A percentile compares a stretch with the other conserved stretches of the same genome.
phyloP scores from a whole-genome alignment of 2,888 invertebrate genomes.

The Oegoconia quadripuncta region DNA sequence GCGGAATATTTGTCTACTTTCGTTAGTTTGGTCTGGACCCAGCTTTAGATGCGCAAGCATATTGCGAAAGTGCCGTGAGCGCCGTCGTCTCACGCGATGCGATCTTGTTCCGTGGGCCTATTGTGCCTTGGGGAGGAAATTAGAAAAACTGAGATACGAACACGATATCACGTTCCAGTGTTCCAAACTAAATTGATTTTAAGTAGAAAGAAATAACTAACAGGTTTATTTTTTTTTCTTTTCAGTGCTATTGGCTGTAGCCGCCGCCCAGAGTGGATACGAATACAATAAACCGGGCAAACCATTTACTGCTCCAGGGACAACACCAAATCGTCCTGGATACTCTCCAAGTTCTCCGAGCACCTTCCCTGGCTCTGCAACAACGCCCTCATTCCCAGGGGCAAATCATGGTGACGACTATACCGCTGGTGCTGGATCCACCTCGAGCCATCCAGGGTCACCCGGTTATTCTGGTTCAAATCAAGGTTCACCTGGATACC shows the following conservation, averaged over 20 bases:
- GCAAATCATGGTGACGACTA: constrained; percentile 40
- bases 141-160: constrained; percentile 27
- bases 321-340: constrained; percentile 47
- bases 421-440: constrained; percentile 32
- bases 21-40: background rate
- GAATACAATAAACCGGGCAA: constrained; percentile 85
- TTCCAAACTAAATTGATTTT: too few relatives aligned
- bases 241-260: constrained; percentile 62
- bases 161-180: too few relatives aligned
- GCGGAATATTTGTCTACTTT: too few relatives aligned
- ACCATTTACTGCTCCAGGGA: constrained; percentile 69
- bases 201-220: too few relatives aligned
- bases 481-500: constrained; percentile 44
- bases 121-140: constrained; percentile 29
- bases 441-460: constrained; percentile 47
- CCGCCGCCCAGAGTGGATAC: constrained; percentile 83
- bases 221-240: constrained; percentile 26
- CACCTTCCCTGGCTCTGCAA: constrained; percentile 42
- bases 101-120: constrained; percentile 22
- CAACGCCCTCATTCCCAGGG: constrained; percentile 43
- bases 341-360: constrained; percentile 37
- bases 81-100: constrained; percentile 34
- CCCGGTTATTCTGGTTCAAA: constrained; percentile 42
- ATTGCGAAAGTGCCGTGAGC: constrained; percentile 26
- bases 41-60: constrained; percentile 6